Percentiles rank a stretch among this genome's conserved stretches.
phyloP scores from a whole-genome alignment of 2,888 invertebrate species.

The Lithophane ornitopus region DNA sequence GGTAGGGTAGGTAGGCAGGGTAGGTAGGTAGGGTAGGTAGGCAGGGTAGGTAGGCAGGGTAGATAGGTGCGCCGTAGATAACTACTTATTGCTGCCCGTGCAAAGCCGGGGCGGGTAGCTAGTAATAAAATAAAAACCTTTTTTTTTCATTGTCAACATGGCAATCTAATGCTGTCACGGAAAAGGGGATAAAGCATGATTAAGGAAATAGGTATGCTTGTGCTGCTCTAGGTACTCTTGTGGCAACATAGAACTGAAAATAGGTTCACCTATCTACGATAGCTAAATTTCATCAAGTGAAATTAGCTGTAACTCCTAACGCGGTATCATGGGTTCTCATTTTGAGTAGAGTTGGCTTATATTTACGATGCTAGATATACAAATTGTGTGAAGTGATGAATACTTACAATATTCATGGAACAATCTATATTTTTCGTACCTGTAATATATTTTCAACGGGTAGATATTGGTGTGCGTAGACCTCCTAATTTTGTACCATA shows the following conservation, averaged over 20 bases:
- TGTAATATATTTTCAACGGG: background rate
- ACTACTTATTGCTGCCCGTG: too few species aligned
- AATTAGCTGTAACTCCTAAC: background rate
- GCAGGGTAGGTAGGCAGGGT: too few species aligned
- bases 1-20: too few species aligned
- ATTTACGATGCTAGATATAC: constrained; percentile 39
- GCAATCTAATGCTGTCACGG: background rate
- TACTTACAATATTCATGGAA: constrained; percentile 27
- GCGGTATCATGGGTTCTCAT: constrained; percentile 6
- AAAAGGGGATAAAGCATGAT: background rate
- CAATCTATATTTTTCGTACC: background rate
- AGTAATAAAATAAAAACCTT: too few species aligned
- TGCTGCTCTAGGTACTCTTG: too few species aligned
- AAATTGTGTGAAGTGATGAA: constrained; percentile 33
- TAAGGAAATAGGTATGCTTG: background rate
- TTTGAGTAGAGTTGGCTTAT: constrained; percentile 8
- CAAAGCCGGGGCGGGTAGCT: too few species aligned
- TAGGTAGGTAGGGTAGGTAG: too few species aligned
- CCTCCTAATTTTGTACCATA: constrained; percentile 41
- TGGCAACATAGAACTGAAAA: background rate
- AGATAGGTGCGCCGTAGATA: too few species aligned
- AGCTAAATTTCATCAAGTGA: background rate
- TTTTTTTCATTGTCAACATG: too few species aligned
- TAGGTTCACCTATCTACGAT: background rate
- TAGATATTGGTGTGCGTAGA: background rate